These are phyloP conservation scores for Diorhabda elongata DNA, from an alignment of 1,140 invertebrate species.

Conservation along the genomic window DNA sequence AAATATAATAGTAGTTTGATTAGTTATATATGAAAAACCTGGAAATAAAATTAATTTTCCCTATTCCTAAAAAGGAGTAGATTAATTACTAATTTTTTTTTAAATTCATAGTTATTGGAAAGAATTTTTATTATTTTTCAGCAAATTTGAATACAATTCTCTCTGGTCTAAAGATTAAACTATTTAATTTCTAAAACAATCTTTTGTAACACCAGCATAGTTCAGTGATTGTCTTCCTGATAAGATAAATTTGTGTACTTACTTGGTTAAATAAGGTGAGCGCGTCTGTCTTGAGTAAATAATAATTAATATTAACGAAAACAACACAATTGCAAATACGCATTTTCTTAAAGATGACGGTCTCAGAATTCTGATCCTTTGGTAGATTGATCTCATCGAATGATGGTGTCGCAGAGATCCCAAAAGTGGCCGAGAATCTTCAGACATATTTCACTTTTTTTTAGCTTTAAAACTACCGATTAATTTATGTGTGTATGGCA, in stretches of 20 bases:
- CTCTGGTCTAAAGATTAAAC: too few relatives aligned
- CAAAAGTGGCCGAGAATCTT: constrained; percentile 30
- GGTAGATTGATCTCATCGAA: constrained; percentile 13
- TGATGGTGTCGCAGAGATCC: constrained; percentile 21
- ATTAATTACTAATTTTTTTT: not conserved
- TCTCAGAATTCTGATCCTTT: constrained; percentile 28
- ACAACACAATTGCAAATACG: constrained; percentile 35
- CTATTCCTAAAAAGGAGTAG: not conserved
- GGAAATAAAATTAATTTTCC: too few relatives aligned
- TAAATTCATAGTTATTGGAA: too few relatives aligned
- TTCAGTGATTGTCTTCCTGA: not conserved
- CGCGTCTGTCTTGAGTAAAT: constrained; percentile 37
- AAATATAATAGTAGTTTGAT: too few relatives aligned
- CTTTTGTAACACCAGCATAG: too few relatives aligned
- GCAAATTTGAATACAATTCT: too few relatives aligned
- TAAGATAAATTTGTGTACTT: constrained; percentile 24
- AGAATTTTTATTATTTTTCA: too few relatives aligned
- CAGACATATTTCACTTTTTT: constrained; percentile 33
- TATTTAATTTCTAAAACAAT: too few relatives aligned
- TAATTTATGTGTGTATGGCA: constrained; percentile 20
- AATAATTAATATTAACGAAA: constrained; percentile 38
- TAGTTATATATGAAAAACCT: too few relatives aligned
- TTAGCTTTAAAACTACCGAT: constrained; percentile 16
- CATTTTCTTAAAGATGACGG: constrained; percentile 38
- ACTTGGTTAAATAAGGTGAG: constrained; percentile 39